Evolutionary conservation across 2,797 vertebrate species (phyloP).

Genomic region (Cichlasoma orientale): DNA sequence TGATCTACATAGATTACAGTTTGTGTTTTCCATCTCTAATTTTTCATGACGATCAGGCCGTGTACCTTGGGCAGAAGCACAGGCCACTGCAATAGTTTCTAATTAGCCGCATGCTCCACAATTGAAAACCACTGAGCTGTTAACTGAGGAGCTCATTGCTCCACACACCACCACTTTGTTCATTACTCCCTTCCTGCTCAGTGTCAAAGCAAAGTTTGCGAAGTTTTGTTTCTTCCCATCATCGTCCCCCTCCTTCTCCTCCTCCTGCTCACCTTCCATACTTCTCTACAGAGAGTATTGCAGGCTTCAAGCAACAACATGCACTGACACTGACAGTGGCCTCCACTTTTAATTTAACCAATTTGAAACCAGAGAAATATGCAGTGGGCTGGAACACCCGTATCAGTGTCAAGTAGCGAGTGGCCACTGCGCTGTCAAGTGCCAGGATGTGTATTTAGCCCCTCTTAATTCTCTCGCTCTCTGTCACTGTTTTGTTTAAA

Average conservation of each 20-base stretch:
- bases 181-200: slow-evolving; percentile 32
- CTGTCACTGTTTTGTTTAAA: slow-evolving; percentile 46
- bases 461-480: not conserved
- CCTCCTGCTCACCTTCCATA: not conserved
- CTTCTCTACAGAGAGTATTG: slow-evolving; percentile 27
- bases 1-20: not conserved
- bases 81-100: slow-evolving; percentile 15
- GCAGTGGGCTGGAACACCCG: slow-evolving; percentile 48
- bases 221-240: slow-evolving; percentile 34
- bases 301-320: slow-evolving; percentile 65
- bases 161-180: slow-evolving; percentile 33
- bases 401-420: slow-evolving; percentile 52
- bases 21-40: not conserved
- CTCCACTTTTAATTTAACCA: slow-evolving; percentile 67
- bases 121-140: slow-evolving; percentile 42
- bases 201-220: slow-evolving; percentile 24
- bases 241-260: slow-evolving; percentile 10
- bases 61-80: not conserved
- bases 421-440: slow-evolving; percentile 23
- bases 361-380: slow-evolving; percentile 72
- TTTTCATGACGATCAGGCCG: not conserved
- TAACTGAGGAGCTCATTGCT: slow-evolving; percentile 46
- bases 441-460: slow-evolving; percentile 33
- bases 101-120: slow-evolving; percentile 26
- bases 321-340: slow-evolving; percentile 49